A percentile compares a stretch with the other conserved stretches of the same genome.
These are phyloP conservation scores for Esox masquinongy DNA, from an alignment of 2,797 vertebrate genomes.

Conservation along the genomic window DNA sequence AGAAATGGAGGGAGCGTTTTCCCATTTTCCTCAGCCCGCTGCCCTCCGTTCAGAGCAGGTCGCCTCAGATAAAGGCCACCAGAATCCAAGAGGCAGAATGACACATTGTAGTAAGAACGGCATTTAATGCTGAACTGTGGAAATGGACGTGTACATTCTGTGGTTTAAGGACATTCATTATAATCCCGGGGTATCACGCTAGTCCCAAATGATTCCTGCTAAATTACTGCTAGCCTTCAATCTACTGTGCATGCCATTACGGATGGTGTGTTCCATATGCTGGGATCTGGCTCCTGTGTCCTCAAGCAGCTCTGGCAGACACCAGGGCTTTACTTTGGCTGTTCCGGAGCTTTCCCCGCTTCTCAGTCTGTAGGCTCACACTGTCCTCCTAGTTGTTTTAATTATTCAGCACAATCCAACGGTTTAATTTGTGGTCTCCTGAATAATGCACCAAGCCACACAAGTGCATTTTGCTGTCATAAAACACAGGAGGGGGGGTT, in stretches of 20 bases:
- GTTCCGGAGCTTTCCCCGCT: not conserved
- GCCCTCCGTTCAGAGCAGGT: not conserved
- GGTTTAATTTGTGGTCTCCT: constrained; percentile 60
- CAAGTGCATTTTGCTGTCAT: constrained; percentile 59
- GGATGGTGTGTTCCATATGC: not conserved
- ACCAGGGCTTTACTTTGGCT: constrained; percentile 12
- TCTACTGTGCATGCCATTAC: not conserved
- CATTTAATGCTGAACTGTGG: not conserved
- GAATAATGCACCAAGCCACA: constrained; percentile 57
- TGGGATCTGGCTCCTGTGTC: not conserved
- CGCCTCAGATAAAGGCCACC: not conserved
- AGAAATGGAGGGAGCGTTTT: not conserved
- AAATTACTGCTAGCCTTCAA: not conserved
- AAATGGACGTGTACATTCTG: not conserved
- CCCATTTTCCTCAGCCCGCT: not conserved
- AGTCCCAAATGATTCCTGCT: not conserved
- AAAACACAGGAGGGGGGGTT: not conserved
- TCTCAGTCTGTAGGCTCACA: not conserved
- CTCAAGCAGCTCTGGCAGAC: not conserved
- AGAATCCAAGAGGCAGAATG: not conserved
- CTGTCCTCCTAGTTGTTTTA: constrained; percentile 38
- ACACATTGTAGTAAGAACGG: not conserved
- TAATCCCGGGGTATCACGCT: not conserved
- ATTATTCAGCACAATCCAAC: constrained; percentile 55
- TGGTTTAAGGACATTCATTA: not conserved